A percentile compares a stretch with the other conserved stretches of the same genome.
Conservation (phyloP, 2,797 vertebrate species). For the Muscicapa comitata region DNA sequence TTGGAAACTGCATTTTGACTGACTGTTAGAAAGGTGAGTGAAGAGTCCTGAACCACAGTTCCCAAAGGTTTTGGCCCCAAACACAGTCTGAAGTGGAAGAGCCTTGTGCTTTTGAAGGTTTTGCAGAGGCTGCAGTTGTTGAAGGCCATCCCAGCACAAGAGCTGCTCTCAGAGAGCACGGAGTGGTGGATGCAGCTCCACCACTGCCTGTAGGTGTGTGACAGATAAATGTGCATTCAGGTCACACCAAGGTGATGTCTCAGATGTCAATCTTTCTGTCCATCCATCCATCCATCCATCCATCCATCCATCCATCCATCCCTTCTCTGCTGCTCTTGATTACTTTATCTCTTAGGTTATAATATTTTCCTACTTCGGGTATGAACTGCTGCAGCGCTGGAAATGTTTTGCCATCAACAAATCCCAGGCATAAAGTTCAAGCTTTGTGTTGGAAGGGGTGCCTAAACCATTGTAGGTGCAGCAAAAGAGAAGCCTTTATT, state of each 20-base stretch:
- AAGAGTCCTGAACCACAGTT: not conserved
- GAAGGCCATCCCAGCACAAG: not conserved
- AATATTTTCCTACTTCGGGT: not conserved
- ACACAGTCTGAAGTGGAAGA: not conserved
- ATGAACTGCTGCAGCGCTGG: not conserved
- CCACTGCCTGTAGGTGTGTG: not conserved
- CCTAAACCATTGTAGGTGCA: not conserved
- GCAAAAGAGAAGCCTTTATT: not conserved
- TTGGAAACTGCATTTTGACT: not conserved
- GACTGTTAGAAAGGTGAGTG: not conserved
- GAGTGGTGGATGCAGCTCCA: not conserved
- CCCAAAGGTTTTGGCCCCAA: not conserved
- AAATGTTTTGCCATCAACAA: not conserved
- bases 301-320: not conserved
- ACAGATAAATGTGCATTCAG: not conserved
- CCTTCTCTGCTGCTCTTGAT: not conserved
- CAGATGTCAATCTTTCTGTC: not conserved
- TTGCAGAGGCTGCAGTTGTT: not conserved
- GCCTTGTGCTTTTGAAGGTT: not conserved
- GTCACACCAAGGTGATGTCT: not conserved
- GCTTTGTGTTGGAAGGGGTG: not conserved
- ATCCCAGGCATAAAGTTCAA: not conserved
- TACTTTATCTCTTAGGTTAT: not conserved
- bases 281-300: not conserved
- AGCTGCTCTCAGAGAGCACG: not conserved